Percentiles rank a stretch among this genome's conserved stretches.
Evolutionary conservation across 2,797 vertebrate genomes (phyloP).

Genomic region (Tenualosa ilisha): DNA sequence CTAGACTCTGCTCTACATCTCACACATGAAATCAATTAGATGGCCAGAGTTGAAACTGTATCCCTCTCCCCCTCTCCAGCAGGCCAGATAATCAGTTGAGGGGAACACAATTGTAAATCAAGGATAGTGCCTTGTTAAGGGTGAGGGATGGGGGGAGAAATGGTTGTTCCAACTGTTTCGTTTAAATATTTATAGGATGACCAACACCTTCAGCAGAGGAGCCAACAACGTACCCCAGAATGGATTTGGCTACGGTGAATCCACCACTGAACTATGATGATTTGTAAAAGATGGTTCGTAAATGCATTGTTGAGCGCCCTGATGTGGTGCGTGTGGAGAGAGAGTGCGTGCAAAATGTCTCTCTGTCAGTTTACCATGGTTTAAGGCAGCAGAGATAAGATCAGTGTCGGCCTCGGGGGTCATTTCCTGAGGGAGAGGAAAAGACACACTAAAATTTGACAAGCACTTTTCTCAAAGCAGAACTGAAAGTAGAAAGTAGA

Average conservation of each 20-base stretch:
- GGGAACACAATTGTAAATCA: background rate
- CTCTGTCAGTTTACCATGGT: too few species aligned
- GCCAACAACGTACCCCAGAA: too few species aligned
- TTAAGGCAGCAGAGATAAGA: background rate
- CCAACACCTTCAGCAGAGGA: background rate
- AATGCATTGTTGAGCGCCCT: too few species aligned
- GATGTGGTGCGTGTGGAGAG: too few species aligned
- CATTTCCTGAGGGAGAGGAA: background rate
- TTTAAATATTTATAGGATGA: background rate
- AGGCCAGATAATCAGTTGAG: conserved; percentile 33
- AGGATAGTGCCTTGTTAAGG: background rate
- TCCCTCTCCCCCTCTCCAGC: conserved; percentile 29
- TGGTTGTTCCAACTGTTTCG: background rate
- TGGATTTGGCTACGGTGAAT: too few species aligned
- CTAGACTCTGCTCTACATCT: background rate
- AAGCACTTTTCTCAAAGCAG: background rate
- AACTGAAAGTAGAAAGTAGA: background rate
- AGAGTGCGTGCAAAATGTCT: too few species aligned
- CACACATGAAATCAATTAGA: conserved; percentile 50
- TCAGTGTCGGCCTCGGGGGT: background rate
- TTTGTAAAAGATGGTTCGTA: too few species aligned
- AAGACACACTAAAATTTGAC: background rate
- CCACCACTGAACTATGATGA: too few species aligned
- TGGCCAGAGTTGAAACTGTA: conserved; percentile 37
- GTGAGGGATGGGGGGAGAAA: background rate